phyloP scores from a whole-genome alignment of 2,113 vertebrate species.

The Phalacrocorax pelagicus region DNA sequence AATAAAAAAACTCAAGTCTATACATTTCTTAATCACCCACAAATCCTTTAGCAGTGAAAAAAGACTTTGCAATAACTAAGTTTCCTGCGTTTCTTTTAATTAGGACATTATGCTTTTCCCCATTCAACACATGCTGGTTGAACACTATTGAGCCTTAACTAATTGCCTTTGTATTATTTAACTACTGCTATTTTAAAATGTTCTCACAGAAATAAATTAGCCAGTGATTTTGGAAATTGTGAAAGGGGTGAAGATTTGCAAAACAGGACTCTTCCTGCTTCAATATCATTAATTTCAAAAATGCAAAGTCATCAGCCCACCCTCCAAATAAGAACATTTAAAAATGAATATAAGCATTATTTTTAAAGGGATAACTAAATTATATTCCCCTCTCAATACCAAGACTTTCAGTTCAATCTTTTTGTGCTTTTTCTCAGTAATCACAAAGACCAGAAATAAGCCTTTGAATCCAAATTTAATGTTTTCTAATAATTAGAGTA shows the following conservation, averaged over 20 bases:
- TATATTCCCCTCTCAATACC: neutral
- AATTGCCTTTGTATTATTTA: neutral
- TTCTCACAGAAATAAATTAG: neutral
- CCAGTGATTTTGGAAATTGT: neutral
- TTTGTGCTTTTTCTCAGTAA: neutral
- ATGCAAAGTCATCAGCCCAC: neutral
- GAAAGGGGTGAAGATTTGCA: neutral
- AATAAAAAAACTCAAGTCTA: neutral
- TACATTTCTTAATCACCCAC: constrained; percentile 20
- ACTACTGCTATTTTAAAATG: neutral
- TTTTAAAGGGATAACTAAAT: neutral
- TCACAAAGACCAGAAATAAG: neutral
- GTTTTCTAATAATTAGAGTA: neutral
- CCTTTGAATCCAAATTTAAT: neutral
- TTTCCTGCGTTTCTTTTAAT: constrained; percentile 17
- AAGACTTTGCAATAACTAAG: neutral
- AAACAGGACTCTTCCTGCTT: neutral
- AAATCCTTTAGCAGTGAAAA: constrained; percentile 22
- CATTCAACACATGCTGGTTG: neutral
- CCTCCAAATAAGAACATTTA: neutral
- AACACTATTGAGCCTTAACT: neutral
- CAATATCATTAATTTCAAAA: neutral
- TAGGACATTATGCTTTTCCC: constrained; percentile 1
- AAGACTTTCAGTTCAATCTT: neutral
- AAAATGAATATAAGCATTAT: neutral